These are phyloP conservation scores for Eremophila alpestris DNA, from an alignment of 2,797 vertebrate genomes.

Conservation along the genomic window DNA sequence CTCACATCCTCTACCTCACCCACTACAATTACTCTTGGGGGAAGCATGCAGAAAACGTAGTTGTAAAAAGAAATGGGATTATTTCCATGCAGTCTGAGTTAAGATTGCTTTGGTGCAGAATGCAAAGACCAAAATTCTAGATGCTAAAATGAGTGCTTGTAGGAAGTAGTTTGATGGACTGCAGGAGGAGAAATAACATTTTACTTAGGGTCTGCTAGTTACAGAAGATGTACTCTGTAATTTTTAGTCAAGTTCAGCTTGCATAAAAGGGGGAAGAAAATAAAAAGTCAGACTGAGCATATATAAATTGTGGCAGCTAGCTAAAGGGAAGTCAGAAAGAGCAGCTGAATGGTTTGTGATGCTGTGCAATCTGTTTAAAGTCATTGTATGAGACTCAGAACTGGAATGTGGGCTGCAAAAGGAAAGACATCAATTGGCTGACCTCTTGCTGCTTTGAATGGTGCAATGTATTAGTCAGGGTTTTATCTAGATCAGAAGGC, in stretches of 20 bases:
- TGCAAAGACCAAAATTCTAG: neutral
- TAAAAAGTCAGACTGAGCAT: neutral
- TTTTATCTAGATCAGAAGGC: neutral
- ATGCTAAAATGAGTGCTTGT: neutral
- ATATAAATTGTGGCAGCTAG: neutral
- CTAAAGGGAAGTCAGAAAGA: neutral
- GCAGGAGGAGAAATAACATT: neutral
- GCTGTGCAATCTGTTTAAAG: neutral
- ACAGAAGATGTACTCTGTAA: neutral
- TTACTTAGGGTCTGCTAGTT: neutral
- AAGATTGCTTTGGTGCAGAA: neutral
- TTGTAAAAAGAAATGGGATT: neutral
- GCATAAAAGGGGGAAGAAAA: neutral
- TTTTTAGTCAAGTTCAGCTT: conserved; percentile 18
- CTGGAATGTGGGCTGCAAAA: neutral
- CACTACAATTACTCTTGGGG: neutral
- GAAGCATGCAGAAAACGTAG: neutral
- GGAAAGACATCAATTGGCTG: neutral
- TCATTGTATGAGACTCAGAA: neutral
- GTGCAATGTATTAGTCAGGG: neutral
- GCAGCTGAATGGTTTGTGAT: neutral
- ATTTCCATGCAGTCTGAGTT: neutral
- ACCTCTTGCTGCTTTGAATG: neutral
- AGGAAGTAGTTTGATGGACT: neutral
- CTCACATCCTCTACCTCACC: neutral